Conservation (phyloP, 2,888 invertebrate species). For the Empis livida region DNA sequence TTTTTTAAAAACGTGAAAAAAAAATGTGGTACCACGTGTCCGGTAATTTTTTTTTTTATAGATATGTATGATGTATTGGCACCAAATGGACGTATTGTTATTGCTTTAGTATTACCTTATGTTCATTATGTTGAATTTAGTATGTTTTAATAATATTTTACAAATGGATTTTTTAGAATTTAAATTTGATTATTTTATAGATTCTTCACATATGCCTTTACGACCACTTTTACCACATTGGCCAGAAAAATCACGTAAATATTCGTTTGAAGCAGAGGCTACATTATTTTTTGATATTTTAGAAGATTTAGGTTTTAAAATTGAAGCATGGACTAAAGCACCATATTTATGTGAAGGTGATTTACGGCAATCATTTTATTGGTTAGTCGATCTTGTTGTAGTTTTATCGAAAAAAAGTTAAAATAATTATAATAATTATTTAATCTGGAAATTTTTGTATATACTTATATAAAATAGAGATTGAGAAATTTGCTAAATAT, state of each 20-base stretch:
- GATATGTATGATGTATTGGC: constrained; percentile 59
- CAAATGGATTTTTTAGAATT: background rate
- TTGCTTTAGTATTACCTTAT: constrained; percentile 91
- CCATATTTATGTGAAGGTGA: constrained; percentile 98
- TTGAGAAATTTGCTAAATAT: too few species aligned
- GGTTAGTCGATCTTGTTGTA: constrained; percentile 84
- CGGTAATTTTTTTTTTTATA: too few species aligned
- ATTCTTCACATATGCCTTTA: constrained; percentile 44
- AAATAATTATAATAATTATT: too few species aligned
- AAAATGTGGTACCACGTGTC: too few species aligned
- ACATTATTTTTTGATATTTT: constrained; percentile 49
- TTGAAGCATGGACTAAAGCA: constrained; percentile 75
- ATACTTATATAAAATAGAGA: too few species aligned
- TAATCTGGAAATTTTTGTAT: too few species aligned
- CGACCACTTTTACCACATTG: constrained; percentile 38
- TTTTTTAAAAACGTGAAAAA: too few species aligned
- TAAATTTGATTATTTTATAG: constrained; percentile 28
- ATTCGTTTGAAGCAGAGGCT: constrained; percentile 67
- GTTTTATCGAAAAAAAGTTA: constrained; percentile 44
- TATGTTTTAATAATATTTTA: constrained; percentile 25
- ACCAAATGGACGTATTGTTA: constrained; percentile 59
- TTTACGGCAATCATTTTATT: constrained; percentile 78
- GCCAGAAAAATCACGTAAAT: constrained; percentile 48
- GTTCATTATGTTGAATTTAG: constrained; percentile 87
- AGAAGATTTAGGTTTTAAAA: constrained; percentile 50